Evolutionary conservation across 2,113 vertebrate genomes (phyloP).

Genomic region (Cyphomyrus discorhynchus): DNA sequence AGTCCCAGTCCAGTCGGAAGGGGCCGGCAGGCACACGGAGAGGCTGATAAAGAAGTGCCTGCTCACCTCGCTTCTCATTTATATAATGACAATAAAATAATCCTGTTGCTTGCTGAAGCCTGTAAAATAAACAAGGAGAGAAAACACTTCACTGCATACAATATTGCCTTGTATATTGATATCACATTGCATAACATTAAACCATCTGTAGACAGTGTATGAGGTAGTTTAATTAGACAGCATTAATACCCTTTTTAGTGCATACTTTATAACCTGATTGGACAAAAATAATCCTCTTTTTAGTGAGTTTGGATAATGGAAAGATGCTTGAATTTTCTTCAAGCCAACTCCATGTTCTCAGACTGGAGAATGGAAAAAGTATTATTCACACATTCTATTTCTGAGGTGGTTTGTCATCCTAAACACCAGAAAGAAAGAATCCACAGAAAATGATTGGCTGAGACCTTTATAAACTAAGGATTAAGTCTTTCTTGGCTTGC

Average conservation of each 20-base stretch:
- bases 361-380: neutral
- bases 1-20: neutral
- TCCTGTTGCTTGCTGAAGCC: neutral
- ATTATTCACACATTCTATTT: constrained; percentile 40
- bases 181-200: neutral
- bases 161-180: neutral
- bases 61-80: neutral
- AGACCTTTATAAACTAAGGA: constrained; percentile 53
- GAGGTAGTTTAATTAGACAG: neutral
- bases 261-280: neutral
- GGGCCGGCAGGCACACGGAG: neutral
- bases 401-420: constrained; percentile 47
- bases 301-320: neutral
- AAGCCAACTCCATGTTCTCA: neutral
- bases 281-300: neutral
- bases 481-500: constrained; percentile 37
- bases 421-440: constrained; percentile 44
- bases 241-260: neutral
- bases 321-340: neutral
- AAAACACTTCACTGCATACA: neutral
- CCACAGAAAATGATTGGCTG: constrained; percentile 40
- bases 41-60: neutral
- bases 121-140: neutral
- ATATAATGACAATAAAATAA: neutral
- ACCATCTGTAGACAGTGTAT: neutral